Conservation (phyloP, 2,888 invertebrate genomes). For the Halictus ligatus region DNA sequence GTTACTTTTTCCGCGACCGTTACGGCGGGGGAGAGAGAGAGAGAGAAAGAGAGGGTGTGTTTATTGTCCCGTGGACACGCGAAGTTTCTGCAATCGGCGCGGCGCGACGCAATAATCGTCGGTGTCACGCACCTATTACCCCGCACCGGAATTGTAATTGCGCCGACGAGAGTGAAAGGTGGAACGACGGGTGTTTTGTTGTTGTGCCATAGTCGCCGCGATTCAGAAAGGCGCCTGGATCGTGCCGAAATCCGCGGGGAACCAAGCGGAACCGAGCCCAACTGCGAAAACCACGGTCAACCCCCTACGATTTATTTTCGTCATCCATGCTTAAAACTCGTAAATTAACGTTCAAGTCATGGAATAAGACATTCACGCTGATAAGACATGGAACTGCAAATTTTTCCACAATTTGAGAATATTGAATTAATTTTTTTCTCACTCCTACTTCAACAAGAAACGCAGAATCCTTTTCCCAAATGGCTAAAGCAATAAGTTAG, state of each 20-base stretch:
- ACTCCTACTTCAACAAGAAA: background rate
- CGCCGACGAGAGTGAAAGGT: slow-evolving; percentile 39
- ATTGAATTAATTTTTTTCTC: background rate
- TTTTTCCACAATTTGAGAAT: background rate
- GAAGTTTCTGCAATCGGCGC: slow-evolving; percentile 9
- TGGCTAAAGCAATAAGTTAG: background rate
- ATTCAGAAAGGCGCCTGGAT: slow-evolving; percentile 2
- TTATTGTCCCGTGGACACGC: slow-evolving; percentile 19
- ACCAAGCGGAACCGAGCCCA: slow-evolving; percentile 10
- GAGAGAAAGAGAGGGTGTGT: background rate
- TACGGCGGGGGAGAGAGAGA: background rate
- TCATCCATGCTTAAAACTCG: background rate
- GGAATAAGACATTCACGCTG: background rate
- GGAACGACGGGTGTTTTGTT: slow-evolving; percentile 23
- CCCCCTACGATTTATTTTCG: no score
- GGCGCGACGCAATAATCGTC: slow-evolving; percentile 3
- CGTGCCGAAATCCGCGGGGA: slow-evolving; percentile 6
- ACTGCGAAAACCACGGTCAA: background rate
- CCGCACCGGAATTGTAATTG: slow-evolving; percentile 41
- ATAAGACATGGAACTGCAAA: background rate
- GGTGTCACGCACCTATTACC: slow-evolving; percentile 42
- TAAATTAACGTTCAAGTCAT: background rate
- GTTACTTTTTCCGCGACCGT: background rate
- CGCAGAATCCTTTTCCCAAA: background rate
- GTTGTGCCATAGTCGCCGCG: slow-evolving; percentile 29